Base-by-base conservation (phyloP, 2,113 vertebrate species). In the Esox niger region DNA sequence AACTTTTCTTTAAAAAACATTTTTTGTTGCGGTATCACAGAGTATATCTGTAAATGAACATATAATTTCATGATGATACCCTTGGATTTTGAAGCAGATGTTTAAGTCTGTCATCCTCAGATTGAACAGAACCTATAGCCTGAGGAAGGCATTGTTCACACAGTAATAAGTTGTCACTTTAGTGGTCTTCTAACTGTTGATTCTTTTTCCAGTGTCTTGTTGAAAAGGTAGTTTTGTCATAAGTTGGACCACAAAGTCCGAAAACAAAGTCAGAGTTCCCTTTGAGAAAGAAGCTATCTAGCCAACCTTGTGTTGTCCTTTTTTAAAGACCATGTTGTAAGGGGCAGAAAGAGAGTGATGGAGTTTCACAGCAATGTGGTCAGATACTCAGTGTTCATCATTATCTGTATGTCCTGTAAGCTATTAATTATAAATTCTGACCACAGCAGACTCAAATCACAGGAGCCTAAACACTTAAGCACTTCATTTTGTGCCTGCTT, bases 281-380 rank as follows among this genome's bases (percentile, higher is more conserved):
- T 6, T 21, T 20, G 31, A 59, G 20, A 20, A n/a, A n/a, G n/a
- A n/a, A n/a, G n/a, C n/a, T n/a, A n/a, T 73, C 74, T 73, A 67
- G 67, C 55, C 66, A 46, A 74, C 61, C 70, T 43, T 25, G 64
- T 43, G 69, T 70, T 81, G 75, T 66, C 62, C 58, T 80, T 68
- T 52, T 64, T 62, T 17, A 21, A 52, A 76, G 73, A 73, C 58
- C 76, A n/a, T 43, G 62, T 10, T 17, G 32, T 49, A 31, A 11
- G 56, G 76, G 68, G 76, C 76, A 80, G 69, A 61, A 73, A 74
- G 55, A 72, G 66, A 23, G 31, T 70, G 56, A 61, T 26, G 43
- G 31, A 78, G 62, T 55, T 56, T 25, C 6, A 71, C 62, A 57
- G 49, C n/a, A 8, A 7, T 4, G 15, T 38, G 35, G 35, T 15